phyloP scores from a whole-genome alignment of 2,888 invertebrate genomes.

The Erannis defoliaria region DNA sequence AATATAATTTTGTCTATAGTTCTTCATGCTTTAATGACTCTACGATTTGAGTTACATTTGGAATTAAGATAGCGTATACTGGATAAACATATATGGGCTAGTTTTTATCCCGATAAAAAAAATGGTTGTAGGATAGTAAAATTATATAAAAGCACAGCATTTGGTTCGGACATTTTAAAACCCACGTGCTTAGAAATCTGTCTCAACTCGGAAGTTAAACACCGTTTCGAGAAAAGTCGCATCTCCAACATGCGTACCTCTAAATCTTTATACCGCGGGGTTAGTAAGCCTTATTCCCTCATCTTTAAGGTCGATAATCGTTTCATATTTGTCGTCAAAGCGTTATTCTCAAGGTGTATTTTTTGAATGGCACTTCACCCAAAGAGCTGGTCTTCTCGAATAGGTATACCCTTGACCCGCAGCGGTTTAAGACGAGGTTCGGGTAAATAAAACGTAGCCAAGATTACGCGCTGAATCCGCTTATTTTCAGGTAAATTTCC shows the following conservation, averaged over 20 bases:
- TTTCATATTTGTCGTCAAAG: constrained; percentile 8
- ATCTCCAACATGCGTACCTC: constrained; percentile 17
- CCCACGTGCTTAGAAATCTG: neutral
- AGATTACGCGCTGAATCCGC: constrained; percentile 34
- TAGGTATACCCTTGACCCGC: constrained; percentile 42
- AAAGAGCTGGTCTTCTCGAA: constrained; percentile 37
- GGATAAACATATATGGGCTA: too few relatives aligned
- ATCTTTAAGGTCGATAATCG: constrained; percentile 14
- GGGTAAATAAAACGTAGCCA: constrained; percentile 38
- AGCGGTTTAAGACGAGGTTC: constrained; percentile 27
- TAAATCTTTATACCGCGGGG: neutral
- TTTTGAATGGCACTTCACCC: constrained; percentile 36
- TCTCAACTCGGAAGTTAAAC: neutral
- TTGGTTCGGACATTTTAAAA: neutral
- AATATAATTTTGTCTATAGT: too few relatives aligned
- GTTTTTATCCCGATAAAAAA: too few relatives aligned
- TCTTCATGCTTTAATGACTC: too few relatives aligned
- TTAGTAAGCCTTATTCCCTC: constrained; percentile 6
- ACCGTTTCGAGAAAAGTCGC: constrained; percentile 19
- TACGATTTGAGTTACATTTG: too few relatives aligned
- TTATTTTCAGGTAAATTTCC: constrained; percentile 29
- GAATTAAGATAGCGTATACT: too few relatives aligned
- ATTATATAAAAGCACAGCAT: too few relatives aligned
- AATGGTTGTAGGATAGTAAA: too few relatives aligned
- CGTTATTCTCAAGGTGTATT: constrained; percentile 22